These are phyloP conservation scores for Amphilophus citrinellus DNA, from an alignment of 2,113 vertebrate genomes.

Conservation along the genomic window DNA sequence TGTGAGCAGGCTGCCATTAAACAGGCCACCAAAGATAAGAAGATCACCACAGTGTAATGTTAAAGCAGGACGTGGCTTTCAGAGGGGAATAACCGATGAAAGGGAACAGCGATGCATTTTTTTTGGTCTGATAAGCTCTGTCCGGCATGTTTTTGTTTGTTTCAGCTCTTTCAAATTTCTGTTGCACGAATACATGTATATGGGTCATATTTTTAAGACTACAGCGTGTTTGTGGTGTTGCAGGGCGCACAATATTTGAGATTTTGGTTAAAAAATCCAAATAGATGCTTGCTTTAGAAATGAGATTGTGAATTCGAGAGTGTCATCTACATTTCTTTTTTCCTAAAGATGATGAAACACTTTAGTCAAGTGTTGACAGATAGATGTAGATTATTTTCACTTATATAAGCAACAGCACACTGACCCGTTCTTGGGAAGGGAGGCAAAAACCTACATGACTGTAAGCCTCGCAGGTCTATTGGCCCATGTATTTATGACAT, in stretches of 20 bases:
- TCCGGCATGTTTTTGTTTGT: background rate
- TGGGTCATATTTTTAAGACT: background rate
- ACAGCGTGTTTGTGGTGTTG: background rate
- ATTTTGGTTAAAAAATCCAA: conserved; percentile 14
- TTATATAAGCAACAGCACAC: background rate
- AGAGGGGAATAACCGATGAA: background rate
- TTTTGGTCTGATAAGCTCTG: background rate
- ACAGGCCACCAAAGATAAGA: conserved; percentile 99
- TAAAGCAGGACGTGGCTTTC: background rate
- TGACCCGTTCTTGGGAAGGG: conserved; percentile 23
- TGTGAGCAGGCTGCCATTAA: conserved; percentile 98
- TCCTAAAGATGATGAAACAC: conserved; percentile 18
- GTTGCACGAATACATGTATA: background rate
- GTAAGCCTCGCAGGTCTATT: conserved; percentile 31
- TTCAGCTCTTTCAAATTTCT: background rate
- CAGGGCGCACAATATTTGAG: background rate
- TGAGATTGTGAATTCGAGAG: conserved; percentile 20
- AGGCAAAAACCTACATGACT: conserved; percentile 25
- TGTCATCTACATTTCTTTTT: conserved; percentile 24
- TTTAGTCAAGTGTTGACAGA: conserved; percentile 17
- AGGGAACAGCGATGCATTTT: background rate
- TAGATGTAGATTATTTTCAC: background rate
- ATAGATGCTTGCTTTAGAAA: conserved; percentile 22
- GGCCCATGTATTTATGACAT: background rate
- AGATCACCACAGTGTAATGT: conserved; percentile 93